These are phyloP conservation scores for Darevskia mixta DNA, from an alignment of 2,797 vertebrate species.

Conservation along the genomic window DNA sequence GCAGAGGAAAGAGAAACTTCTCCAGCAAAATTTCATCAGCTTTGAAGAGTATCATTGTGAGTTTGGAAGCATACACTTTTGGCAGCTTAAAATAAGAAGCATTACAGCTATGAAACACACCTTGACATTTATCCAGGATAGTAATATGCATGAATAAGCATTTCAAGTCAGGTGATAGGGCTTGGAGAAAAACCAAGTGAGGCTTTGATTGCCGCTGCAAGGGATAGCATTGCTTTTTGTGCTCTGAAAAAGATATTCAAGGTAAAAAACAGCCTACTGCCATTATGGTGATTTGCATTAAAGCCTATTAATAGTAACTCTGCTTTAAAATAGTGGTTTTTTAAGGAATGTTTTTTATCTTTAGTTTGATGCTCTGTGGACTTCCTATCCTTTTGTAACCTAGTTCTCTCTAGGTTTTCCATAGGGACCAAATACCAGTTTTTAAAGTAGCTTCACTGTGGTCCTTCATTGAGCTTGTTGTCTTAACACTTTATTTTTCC, in stretches of 20 bases:
- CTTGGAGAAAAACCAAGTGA: conserved; percentile 51
- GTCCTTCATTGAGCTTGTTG: not conserved
- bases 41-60: conserved; percentile 15
- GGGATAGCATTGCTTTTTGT: conserved; percentile 30
- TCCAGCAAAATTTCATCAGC: conserved; percentile 29
- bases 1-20: not conserved
- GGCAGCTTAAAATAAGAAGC: conserved; percentile 39
- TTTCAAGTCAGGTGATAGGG: conserved; percentile 44
- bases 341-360: not conserved
- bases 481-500: not conserved
- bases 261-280: conserved; percentile 35
- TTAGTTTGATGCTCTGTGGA: not conserved
- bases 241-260: conserved; percentile 26
- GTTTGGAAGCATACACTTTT: conserved; percentile 22
- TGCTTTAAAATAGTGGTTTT: not conserved
- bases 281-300: conserved; percentile 34
- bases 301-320: conserved; percentile 21
- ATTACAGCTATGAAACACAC: conserved; percentile 27
- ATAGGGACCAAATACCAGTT: no score
- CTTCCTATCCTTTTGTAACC: not conserved
- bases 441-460: not conserved
- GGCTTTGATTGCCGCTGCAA: not conserved
- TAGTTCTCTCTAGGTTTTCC: no score
- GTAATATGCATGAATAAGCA: conserved; percentile 40
- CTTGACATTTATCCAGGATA: conserved; percentile 50